These are phyloP conservation scores for Ramphastos sulfuratus DNA, from an alignment of 2,113 vertebrate species.

Conservation along the genomic window DNA sequence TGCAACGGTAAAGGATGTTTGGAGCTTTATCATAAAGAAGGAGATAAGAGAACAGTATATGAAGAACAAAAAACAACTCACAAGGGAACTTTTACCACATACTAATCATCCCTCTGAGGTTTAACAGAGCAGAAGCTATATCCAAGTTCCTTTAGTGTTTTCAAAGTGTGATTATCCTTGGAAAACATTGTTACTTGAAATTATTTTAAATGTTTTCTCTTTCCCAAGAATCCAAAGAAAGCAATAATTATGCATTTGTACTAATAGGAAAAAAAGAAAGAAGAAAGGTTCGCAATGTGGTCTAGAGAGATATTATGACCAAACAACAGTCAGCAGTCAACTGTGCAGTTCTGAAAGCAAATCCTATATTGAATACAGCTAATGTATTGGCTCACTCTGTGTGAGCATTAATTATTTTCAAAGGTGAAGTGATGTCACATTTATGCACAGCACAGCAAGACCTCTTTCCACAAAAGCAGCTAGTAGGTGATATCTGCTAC, in stretches of 20 bases:
- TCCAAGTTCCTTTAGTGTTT: not conserved
- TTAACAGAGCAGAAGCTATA: not conserved
- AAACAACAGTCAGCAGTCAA: conserved; percentile 30
- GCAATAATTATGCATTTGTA: not conserved
- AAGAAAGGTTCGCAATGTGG: not conserved
- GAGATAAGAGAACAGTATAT: not conserved
- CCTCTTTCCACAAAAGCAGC: not conserved
- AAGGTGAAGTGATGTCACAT: not conserved
- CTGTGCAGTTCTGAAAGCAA: conserved; percentile 41
- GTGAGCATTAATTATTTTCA: conserved; percentile 42
- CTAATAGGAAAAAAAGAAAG: not conserved
- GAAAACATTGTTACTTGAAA: conserved; percentile 57
- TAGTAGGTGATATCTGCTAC: not conserved
- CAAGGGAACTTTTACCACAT: not conserved
- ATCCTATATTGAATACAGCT: conserved; percentile 12
- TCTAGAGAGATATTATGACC: conserved; percentile 20
- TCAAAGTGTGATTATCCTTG: conserved; percentile 41
- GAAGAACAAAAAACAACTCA: not conserved
- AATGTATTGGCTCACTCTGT: not conserved
- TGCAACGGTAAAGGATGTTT: not conserved
- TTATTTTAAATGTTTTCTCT: conserved; percentile 30
- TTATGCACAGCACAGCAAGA: not conserved
- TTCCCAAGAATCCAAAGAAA: not conserved
- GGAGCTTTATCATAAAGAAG: not conserved
- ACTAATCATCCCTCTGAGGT: conserved; percentile 33